Evolutionary conservation across 2,888 invertebrate species (phyloP).

Genomic region (Drosophila lacicola): DNA sequence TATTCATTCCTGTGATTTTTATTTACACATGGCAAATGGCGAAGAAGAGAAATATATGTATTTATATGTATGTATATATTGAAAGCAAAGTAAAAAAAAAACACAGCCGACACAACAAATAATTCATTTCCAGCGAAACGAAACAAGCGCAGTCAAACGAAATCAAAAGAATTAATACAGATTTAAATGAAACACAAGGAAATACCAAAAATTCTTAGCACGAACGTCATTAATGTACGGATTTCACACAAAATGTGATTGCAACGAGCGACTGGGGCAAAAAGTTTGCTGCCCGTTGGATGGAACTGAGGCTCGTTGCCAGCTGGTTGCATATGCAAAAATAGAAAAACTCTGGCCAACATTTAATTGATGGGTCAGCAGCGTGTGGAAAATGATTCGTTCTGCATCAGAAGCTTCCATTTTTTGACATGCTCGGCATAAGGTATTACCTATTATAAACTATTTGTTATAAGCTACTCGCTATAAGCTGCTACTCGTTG

Average conservation of each 20-base stretch:
- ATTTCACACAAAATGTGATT: constrained; percentile 2
- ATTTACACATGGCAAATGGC: constrained; percentile 38
- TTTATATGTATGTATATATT: constrained; percentile 8
- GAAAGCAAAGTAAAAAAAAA: constrained; percentile 29
- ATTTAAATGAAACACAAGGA: constrained; percentile 18
- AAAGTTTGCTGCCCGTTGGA: background rate
- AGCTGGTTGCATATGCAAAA: constrained; percentile 1
- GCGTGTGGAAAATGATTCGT: background rate
- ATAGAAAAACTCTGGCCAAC: background rate
- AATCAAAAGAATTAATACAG: background rate
- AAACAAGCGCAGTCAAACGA: constrained; percentile 23
- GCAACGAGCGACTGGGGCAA: background rate
- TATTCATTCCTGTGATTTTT: constrained; percentile 26
- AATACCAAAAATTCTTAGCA: constrained; percentile 43
- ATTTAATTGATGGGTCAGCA: background rate
- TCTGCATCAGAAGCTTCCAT: background rate
- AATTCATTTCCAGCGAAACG: constrained; percentile 37
- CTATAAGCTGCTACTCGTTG: background rate
- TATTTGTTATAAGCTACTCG: background rate
- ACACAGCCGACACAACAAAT: constrained; percentile 7
- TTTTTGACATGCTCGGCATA: background rate
- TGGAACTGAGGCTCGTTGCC: background rate
- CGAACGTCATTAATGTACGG: constrained; percentile 36
- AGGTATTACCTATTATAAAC: background rate
- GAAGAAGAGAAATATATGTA: background rate